Conservation (phyloP, 92 coral and sea anemone genomes). For the Scolanthus callimorphus region DNA sequence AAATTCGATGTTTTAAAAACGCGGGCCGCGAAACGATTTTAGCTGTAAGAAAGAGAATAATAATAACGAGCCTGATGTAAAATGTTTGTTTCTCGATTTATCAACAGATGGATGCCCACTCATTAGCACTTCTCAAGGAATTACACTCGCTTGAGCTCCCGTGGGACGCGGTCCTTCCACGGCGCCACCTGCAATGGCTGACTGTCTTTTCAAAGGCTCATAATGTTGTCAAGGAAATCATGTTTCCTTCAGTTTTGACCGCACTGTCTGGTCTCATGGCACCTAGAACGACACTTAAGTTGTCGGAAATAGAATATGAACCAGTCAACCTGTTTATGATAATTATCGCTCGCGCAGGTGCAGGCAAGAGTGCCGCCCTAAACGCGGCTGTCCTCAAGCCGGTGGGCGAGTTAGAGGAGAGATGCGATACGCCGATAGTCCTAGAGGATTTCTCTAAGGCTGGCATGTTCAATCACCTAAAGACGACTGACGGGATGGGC, state of each 20-base stretch:
- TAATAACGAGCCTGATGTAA: too few relatives aligned
- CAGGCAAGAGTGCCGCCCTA: constrained; percentile 6
- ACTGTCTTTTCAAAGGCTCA: background rate
- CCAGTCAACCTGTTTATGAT: constrained; percentile 3
- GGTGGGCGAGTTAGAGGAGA: background rate
- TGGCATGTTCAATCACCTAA: constrained; percentile 28
- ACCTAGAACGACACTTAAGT: background rate
- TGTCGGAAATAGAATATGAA: constrained; percentile 1
- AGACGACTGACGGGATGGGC: constrained; percentile 21
- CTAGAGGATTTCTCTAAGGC: constrained; percentile 25
- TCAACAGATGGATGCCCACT: too few relatives aligned
- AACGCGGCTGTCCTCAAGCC: constrained; percentile 2
- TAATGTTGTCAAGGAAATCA: constrained; percentile 3
- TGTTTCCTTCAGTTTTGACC: constrained; percentile 3
- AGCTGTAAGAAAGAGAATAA: too few relatives aligned
- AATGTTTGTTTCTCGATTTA: too few relatives aligned
- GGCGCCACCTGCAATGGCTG: too few relatives aligned
- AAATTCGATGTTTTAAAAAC: too few relatives aligned
- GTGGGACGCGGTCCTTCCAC: too few relatives aligned
- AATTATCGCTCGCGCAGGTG: constrained; percentile 1
- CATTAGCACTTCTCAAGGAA: too few relatives aligned
- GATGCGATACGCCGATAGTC: background rate
- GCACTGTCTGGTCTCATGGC: constrained; percentile 8
- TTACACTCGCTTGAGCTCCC: too few relatives aligned
- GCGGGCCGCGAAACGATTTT: too few relatives aligned